Conservation (phyloP, 2,113 vertebrate species). For the Jacana jacana region DNA sequence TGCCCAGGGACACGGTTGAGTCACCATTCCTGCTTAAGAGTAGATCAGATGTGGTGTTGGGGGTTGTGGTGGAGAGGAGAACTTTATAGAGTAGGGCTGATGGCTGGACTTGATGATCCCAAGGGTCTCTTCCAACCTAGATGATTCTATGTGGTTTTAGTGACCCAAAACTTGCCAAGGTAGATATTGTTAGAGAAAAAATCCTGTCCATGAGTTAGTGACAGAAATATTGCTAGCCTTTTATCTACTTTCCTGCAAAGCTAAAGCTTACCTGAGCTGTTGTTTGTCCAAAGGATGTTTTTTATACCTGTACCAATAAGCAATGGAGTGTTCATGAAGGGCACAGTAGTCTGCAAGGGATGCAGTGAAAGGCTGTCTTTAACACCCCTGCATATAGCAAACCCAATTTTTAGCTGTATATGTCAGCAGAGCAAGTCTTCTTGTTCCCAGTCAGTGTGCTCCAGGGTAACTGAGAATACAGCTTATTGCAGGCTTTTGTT, state of each 20-base stretch:
- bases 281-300: constrained; percentile 21
- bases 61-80: no score
- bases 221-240: constrained; percentile 2
- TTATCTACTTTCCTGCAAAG: constrained; percentile 2
- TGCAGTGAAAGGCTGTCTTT: not conserved
- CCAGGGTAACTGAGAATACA: constrained; percentile 35
- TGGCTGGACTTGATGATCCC: no score
- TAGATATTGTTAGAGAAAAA: constrained; percentile 7
- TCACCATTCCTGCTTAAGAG: no score
- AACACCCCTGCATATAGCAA: not conserved
- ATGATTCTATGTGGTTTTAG: not conserved
- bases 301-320: constrained; percentile 14
- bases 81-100: no score
- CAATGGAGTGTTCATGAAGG: not conserved
- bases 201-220: not conserved
- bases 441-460: constrained; percentile 27
- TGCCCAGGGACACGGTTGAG: no score
- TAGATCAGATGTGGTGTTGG: no score
- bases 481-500: constrained; percentile 54
- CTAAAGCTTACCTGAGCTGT: constrained; percentile 17
- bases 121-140: no score
- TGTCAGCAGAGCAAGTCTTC: constrained; percentile 11
- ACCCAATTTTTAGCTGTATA: constrained; percentile 24
- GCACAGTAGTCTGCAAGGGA: not conserved
- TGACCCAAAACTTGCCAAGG: not conserved